phyloP scores from a whole-genome alignment of 2,113 vertebrate species.

The Tamias sibiricus region DNA sequence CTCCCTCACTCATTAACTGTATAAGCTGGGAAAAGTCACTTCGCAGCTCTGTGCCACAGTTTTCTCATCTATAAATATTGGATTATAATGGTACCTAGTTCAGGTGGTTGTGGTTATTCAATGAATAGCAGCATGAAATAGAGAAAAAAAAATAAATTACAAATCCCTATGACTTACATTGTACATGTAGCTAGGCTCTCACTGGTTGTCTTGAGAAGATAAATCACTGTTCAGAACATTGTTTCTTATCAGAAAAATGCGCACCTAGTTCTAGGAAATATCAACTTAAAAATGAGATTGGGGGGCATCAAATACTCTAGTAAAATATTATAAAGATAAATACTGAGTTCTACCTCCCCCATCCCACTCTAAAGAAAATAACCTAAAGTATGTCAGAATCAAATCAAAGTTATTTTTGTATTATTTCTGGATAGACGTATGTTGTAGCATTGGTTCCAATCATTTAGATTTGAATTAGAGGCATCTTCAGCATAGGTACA shows the following conservation, averaged over 20 bases:
- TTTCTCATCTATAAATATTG: background rate
- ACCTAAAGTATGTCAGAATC: background rate
- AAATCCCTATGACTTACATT: background rate
- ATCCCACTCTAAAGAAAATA: background rate
- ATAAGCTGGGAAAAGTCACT: background rate
- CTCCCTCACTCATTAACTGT: background rate
- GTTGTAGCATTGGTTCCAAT: background rate
- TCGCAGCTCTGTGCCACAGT: background rate
- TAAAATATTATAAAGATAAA: background rate
- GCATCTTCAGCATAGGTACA: background rate
- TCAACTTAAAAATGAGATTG: background rate
- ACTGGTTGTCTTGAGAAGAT: background rate
- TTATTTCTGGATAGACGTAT: background rate
- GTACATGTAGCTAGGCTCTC: background rate
- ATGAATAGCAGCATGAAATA: background rate
- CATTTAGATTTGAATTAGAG: background rate
- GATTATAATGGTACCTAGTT: background rate
- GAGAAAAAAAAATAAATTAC: background rate
- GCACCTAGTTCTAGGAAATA: background rate
- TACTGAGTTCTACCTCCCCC: background rate
- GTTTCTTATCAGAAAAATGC: slow-evolving; percentile 16
- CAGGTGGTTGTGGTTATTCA: background rate
- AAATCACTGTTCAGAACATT: background rate
- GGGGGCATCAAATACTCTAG: background rate
- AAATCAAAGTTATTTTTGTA: slow-evolving; percentile 7